phyloP scores from a whole-genome alignment of 1,140 invertebrate genomes.

The Drosophila teissieri region DNA sequence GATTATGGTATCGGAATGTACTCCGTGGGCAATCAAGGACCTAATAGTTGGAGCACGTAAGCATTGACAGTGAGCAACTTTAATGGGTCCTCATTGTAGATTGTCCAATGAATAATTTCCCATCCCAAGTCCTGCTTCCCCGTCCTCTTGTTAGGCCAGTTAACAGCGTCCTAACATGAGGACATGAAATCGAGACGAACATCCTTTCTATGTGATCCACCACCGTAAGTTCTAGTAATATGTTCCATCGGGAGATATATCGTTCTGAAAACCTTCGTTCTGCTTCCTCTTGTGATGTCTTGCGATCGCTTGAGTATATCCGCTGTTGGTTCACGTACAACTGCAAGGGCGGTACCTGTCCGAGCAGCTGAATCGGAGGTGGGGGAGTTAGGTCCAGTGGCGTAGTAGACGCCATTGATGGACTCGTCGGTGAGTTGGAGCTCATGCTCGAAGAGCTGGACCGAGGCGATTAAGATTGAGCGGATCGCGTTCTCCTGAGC shows the following conservation, averaged over 20 bases:
- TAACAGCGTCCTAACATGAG: neutral
- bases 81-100: no score
- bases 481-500: slow-evolving; percentile 58
- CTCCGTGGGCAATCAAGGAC: neutral
- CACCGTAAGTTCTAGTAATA: neutral
- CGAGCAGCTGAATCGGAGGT: slow-evolving; percentile 17
- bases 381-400: slow-evolving; percentile 65
- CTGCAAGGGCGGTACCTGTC: slow-evolving; percentile 39
- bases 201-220: neutral
- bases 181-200: neutral
- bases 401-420: slow-evolving; percentile 60
- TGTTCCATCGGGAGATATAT: slow-evolving; percentile 48
- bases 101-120: neutral
- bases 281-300: slow-evolving; percentile 35
- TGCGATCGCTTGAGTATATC: slow-evolving; percentile 33
- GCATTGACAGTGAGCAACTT: no score
- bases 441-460: slow-evolving; percentile 65
- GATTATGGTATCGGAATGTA: neutral
- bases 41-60: no score
- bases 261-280: slow-evolving; percentile 49
- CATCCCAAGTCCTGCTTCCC: neutral
- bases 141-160: no score
- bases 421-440: slow-evolving; percentile 47
- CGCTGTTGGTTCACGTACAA: slow-evolving; percentile 58
- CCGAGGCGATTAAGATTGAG: slow-evolving; percentile 62